Evolutionary conservation across 2,888 invertebrate genomes (phyloP).

Genomic region (Anaspis maculata): DNA sequence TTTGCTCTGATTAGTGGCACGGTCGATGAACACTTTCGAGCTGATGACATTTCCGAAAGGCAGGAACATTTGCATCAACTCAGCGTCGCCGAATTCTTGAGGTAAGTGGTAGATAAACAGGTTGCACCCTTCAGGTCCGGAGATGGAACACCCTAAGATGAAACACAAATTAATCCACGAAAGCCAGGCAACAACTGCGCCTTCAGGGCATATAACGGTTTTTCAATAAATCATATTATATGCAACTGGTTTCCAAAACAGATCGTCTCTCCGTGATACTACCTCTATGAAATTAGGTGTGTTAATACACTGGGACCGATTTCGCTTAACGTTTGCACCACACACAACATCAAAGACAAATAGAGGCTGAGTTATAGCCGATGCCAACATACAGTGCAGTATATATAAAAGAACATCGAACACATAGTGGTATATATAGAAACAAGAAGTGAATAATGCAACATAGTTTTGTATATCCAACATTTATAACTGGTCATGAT

Average conservation of each 20-base stretch:
- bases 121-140: slow-evolving; percentile 99
- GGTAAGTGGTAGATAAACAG: slow-evolving; percentile 99
- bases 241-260: no score
- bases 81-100: slow-evolving; percentile 98
- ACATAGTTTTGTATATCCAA: slow-evolving; percentile 1
- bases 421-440: background rate
- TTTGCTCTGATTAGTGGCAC: slow-evolving; percentile 99
- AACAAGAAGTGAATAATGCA: background rate
- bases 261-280: no score
- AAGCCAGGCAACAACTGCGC: no score
- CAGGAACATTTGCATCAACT: slow-evolving; percentile 99
- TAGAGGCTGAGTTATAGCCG: slow-evolving; percentile 26
- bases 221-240: no score
- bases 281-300: slow-evolving; percentile 9
- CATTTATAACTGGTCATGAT: background rate
- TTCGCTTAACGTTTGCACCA: slow-evolving; percentile 10
- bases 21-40: slow-evolving; percentile 99
- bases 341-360: slow-evolving; percentile 27
- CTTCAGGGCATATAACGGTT: no score
- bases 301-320: slow-evolving; percentile 9
- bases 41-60: slow-evolving; percentile 99
- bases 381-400: slow-evolving; percentile 32
- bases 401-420: slow-evolving; percentile 8
- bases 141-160: slow-evolving; percentile 79
- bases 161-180: no score